Conservation (phyloP, 1,140 invertebrate genomes). For the Aricia agestis region DNA sequence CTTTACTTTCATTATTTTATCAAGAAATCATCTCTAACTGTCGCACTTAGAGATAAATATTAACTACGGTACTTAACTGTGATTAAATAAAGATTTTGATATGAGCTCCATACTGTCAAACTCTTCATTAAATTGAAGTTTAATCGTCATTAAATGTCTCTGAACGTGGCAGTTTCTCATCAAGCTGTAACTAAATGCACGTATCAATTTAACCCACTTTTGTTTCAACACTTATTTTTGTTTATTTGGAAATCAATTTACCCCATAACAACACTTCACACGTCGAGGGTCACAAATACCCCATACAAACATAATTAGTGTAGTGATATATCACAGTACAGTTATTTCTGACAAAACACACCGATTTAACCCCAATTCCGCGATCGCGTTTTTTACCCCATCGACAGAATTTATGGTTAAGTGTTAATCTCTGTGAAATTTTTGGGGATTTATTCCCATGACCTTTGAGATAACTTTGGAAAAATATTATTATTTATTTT, state of each 20-base stretch:
- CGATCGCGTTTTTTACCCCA: conserved; percentile 49
- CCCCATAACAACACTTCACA: conserved; percentile 1
- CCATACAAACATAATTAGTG: conserved; percentile 70
- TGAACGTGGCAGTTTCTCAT: too few species aligned
- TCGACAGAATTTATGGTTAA: conserved; percentile 53
- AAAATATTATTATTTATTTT: conserved; percentile 5
- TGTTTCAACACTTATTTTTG: conserved; percentile 5
- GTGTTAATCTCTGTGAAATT: conserved; percentile 60
- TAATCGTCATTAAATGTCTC: too few species aligned
- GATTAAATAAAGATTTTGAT: too few species aligned
- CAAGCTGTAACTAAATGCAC: too few species aligned
- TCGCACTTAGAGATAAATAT: too few species aligned
- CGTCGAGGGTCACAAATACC: conserved; percentile 5
- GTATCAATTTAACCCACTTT: not conserved
- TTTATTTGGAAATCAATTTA: conserved; percentile 12
- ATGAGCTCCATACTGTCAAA: too few species aligned
- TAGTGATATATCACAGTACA: conserved; percentile 48
- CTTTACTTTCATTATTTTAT: too few species aligned
- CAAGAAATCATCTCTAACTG: too few species aligned
- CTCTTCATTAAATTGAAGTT: too few species aligned
- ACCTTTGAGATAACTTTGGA: conserved; percentile 35
- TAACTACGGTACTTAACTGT: too few species aligned
- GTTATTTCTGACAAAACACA: conserved; percentile 66
- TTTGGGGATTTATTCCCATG: conserved; percentile 50
- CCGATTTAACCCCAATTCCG: conserved; percentile 60